Base-by-base conservation (phyloP, 1,140 invertebrate species). In the Sycobia sp. region DNA sequence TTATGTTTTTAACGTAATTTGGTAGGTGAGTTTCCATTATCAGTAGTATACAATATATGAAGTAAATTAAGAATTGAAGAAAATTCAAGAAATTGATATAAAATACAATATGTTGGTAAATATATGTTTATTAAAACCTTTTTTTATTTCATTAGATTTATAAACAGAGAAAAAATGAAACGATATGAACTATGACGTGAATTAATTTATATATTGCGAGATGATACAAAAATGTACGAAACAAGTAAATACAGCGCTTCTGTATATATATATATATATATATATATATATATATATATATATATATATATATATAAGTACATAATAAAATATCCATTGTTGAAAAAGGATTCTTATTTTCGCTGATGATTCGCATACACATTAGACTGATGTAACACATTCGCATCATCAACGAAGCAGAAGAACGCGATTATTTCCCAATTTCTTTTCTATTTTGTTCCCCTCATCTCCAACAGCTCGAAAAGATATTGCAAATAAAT, bases 61-160 rank as follows among this genome's bases (percentile, higher is more conserved):
- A n/a, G n/a, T n/a, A n/a, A n/a, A n/a, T n/a, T n/a, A n/a, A n/a
- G n/a, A n/a, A n/a, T n/a, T n/a, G n/a, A n/a, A n/a, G n/a, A n/a
- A n/a, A n/a, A n/a, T n/a, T n/a, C n/a, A n/a, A n/a, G n/a, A n/a
- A n/a, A n/a, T n/a, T n/a, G n/a, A n/a, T n/a, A n/a, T n/a, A n/a
- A n/a, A n/a, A 32, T 32, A 7, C 29, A 36, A 18, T 61, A 44
- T 61, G 53, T 61, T 43, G 20, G 29, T 61, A 53, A 50, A 60
- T 53, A 49, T 60, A 20, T 61, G 23, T 62, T 54, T 62, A 62
- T 46, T 54, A 46, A 54, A 54, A 39, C 46, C 16, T 11, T n/a
- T n/a, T 38, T 54, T 62, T 38, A 62, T 47, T 54, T 46, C 18
- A 54, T 62, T 54, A 54, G 23, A 54, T 54, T 62, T 62, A 22